Evolutionary conservation across 2,888 invertebrate genomes (phyloP), one percentile per base, ranked within the genome.

Genomic region (Cryptophagus acutangulus): DNA sequence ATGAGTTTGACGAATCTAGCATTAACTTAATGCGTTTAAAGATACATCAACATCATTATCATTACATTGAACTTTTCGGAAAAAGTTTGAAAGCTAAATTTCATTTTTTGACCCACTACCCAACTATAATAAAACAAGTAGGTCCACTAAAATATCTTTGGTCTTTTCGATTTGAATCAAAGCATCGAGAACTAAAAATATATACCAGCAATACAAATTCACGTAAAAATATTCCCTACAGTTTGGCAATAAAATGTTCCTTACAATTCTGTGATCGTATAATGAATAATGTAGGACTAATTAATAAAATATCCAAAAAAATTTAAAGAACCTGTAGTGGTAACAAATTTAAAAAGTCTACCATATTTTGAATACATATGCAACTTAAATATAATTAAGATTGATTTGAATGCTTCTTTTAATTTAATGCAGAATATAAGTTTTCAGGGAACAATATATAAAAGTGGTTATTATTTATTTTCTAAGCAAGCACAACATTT

Each of bases 71-170:
- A 38, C 17, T 38, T 14, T 38, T 35, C 14, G 38, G 38, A 18
- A 24, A 38, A n/a, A n/a, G n/a, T 17, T 14, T 38, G 17, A 36
- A 36, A 38, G 33, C 38, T n/a, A 38, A 38, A 10, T 18, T 35
- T 38, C 33, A 38, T 34, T 38, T 36, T 34, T 38, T 8, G 38
- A n/a, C 34, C n/a, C 38, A 38, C 14, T 38, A 38, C 15, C 38
- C 38, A 35, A 35, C 30, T 10, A 10, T 33, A n/a, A 38, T 38
- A 35, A 13, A 12, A 9, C 33, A 38, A 38, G 33, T 13, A 16
- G 38, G 38, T 16, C 38, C 38, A 34, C 38, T 33, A 9, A 38
- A 34, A 34, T 38, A 20, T 34, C 17, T 38, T 10, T 38, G 38
- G 34, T 35, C 16, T 38, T 36, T 38, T 13, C 13, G 38, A 35